Evolutionary conservation across 2,888 invertebrate genomes (phyloP).

Genomic region (Andrena fulva): DNA sequence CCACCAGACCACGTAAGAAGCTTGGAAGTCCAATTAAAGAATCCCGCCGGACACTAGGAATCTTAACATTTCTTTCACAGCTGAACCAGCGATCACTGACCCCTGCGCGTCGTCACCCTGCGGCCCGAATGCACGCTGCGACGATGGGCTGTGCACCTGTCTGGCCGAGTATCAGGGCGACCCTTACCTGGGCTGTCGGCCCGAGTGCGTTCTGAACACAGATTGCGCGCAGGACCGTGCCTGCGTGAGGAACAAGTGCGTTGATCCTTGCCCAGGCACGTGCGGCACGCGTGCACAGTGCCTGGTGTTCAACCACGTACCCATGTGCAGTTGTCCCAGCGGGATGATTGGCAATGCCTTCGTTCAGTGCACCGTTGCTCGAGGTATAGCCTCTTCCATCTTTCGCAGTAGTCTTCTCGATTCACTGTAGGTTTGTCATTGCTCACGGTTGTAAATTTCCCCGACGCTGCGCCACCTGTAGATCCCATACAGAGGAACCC

Average conservation of each 20-base stretch:
- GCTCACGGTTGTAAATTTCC: neutral
- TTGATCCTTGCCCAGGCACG: conserved; percentile 84
- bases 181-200: conserved; percentile 85
- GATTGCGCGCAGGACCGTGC: conserved; percentile 84
- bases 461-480: neutral
- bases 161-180: conserved; percentile 87
- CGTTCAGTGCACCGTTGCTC: conserved; percentile 81
- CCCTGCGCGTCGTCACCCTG: conserved; percentile 89
- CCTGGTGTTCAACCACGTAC: conserved; percentile 83
- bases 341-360: conserved; percentile 92
- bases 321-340: conserved; percentile 87
- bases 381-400: conserved; percentile 30
- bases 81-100: conserved; percentile 85
- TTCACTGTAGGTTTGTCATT: neutral
- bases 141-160: conserved; percentile 88
- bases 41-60: neutral
- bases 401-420: neutral
- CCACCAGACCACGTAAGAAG: conserved; percentile 80
- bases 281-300: conserved; percentile 86
- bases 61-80: conserved; percentile 49
- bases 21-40: neutral
- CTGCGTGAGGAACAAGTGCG: conserved; percentile 85
- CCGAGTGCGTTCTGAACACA: conserved; percentile 84
- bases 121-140: conserved; percentile 85
- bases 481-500: conserved; percentile 85